Evolutionary conservation across 2,888 invertebrate species (phyloP).

Genomic region (Polymixis lichenea): DNA sequence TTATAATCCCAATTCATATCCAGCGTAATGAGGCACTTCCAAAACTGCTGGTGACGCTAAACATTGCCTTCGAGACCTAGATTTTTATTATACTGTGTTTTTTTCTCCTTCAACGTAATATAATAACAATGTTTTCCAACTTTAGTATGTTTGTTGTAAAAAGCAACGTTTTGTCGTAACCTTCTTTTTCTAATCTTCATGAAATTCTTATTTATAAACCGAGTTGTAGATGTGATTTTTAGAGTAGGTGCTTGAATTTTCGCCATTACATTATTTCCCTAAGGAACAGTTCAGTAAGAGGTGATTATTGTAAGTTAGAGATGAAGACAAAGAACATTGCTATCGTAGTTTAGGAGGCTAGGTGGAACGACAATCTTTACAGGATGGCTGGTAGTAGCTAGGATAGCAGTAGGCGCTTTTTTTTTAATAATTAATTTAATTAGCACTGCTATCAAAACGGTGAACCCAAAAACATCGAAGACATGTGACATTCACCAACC

Average conservation of each 20-base stretch:
- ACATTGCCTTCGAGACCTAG: constrained; percentile 49
- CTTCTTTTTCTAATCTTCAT: constrained; percentile 51
- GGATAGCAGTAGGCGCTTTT: too few species aligned
- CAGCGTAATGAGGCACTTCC: constrained; percentile 48
- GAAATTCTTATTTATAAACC: constrained; percentile 45
- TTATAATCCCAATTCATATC: constrained; percentile 43
- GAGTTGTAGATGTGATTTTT: constrained; percentile 25
- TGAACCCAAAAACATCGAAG: too few species aligned
- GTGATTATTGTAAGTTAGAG: constrained; percentile 21
- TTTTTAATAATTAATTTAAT: too few species aligned
- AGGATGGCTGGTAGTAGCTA: background rate
- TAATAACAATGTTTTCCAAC: constrained; percentile 46
- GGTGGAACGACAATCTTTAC: background rate
- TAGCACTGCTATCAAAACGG: too few species aligned
- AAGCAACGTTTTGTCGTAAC: constrained; percentile 55
- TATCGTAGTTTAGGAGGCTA: background rate
- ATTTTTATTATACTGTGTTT: constrained; percentile 52
- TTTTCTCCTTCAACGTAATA: constrained; percentile 16
- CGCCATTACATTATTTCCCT: constrained; percentile 30
- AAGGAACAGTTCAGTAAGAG: constrained; percentile 1
- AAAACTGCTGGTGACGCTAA: constrained; percentile 54
- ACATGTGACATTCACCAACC: too few species aligned
- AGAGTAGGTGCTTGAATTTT: constrained; percentile 20
- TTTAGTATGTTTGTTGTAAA: constrained; percentile 57
- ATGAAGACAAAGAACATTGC: constrained; percentile 9